Evolutionary conservation across 2,113 vertebrate species (phyloP), one percentile per base, ranked within the genome.

Genomic region (Rhea americana): DNA sequence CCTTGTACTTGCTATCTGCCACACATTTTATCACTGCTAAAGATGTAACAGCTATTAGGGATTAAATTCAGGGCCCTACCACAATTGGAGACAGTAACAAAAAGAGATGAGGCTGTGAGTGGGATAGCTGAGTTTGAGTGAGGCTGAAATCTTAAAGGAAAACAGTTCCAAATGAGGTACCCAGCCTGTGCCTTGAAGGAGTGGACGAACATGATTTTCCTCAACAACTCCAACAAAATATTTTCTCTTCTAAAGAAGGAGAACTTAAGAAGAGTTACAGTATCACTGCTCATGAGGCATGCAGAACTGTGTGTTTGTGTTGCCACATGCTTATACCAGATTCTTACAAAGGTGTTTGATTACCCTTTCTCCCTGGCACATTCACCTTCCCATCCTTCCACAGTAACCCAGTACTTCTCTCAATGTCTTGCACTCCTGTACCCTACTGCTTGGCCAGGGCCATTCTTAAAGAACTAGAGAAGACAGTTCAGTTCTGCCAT

Each of bases 161-260:
- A n/a, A 68, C 30, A 32, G 13, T 63, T 70, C 58, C 7, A 25
- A 13, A 11, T 1, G 3, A 9, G 2, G 9, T 66, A 39, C 26
- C 51, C 59, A 50, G 5, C 2, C 25, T 53, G 72, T 9, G n/a
- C n/a, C 59, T 53, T 48, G 58, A 41, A 65, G 35, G 19, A 76
- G 28, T 35, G 39, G 28, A 65, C 0, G 2, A 13, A 59, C 22
- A 11, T n/a, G 26, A 47, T 51, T 75, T 75, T 67, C 24, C 53
- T 47, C 71, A 68, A n/a, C 30, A 84, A 68, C 12, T 72, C 43
- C 66, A 72, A 30, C 50, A 11, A 17, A 58, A 24, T 71, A 32
- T 78, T 78, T 89, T 93, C 48, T 93, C 39, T 28, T 85, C 65
- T 75, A 72, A 86, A 48, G 85, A 74, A 80, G 37, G n/a, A 82